phyloP scores from a whole-genome alignment of 2,888 invertebrate species.

The Campoletis raptor region DNA sequence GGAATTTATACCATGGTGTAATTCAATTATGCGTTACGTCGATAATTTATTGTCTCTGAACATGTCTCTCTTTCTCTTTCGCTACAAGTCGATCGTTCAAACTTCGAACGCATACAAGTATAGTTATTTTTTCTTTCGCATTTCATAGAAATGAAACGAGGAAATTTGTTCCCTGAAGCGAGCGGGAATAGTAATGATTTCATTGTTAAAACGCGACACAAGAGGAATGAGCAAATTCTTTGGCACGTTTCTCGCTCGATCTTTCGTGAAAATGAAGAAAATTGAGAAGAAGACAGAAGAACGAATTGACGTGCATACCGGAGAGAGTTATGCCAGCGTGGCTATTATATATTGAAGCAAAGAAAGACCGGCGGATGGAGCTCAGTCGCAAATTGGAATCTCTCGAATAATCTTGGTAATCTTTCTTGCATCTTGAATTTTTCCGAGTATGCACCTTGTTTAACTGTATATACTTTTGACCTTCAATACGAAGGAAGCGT shows the following conservation, averaged over 20 bases:
- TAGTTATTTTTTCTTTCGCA: not conserved
- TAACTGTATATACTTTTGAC: slow-evolving; percentile 17
- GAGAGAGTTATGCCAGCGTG: slow-evolving; percentile 34
- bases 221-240: slow-evolving; percentile 35
- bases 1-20: slow-evolving; percentile 58
- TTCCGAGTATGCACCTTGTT: slow-evolving; percentile 17
- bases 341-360: slow-evolving; percentile 52
- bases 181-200: slow-evolving; percentile 49
- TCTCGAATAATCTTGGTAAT: slow-evolving; percentile 66
- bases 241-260: slow-evolving; percentile 46
- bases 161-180: slow-evolving; percentile 27
- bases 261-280: slow-evolving; percentile 58
- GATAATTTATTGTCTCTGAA: slow-evolving; percentile 43
- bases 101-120: slow-evolving; percentile 17
- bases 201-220: slow-evolving; percentile 46
- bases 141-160: slow-evolving; percentile 43
- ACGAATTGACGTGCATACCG: slow-evolving; percentile 59
- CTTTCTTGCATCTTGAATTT: slow-evolving; percentile 65
- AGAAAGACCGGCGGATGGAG: not conserved
- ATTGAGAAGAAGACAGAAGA: slow-evolving; percentile 54
- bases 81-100: slow-evolving; percentile 45
- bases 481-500: slow-evolving; percentile 11
- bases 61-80: not conserved
- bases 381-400: slow-evolving; percentile 67
- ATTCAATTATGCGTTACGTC: slow-evolving; percentile 57